These are phyloP conservation scores for Mionectes macconnelli DNA, from an alignment of 2,113 vertebrate genomes.

Conservation along the genomic window DNA sequence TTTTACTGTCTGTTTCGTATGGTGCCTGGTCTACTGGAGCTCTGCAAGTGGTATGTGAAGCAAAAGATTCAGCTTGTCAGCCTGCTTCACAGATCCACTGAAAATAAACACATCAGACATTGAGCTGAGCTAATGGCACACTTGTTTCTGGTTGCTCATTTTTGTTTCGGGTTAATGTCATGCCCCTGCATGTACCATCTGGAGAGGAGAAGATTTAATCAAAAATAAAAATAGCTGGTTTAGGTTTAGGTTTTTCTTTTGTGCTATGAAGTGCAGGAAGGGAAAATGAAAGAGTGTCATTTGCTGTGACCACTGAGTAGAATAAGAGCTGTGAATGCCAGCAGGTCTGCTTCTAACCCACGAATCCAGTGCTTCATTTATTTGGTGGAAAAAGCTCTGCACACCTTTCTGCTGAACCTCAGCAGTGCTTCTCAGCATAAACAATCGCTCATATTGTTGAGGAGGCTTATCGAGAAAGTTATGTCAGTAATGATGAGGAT, in stretches of 20 bases:
- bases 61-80: constrained; percentile 48
- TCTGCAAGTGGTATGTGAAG: constrained; percentile 26
- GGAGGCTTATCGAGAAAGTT: constrained; percentile 49
- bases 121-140: constrained; percentile 44
- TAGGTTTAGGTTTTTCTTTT: constrained; percentile 61
- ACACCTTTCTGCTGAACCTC: constrained; percentile 1
- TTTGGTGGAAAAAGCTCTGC: not conserved
- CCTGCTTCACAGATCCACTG: constrained; percentile 49
- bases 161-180: constrained; percentile 41
- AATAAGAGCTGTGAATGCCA: constrained; percentile 32
- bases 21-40: constrained; percentile 5
- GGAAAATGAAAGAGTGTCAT: constrained; percentile 28
- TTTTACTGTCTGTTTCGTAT: constrained; percentile 15
- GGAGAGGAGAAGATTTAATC: constrained; percentile 54
- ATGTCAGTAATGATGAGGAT: constrained; percentile 42
- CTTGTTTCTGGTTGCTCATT: constrained; percentile 64
- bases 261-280: constrained; percentile 3
- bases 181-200: constrained; percentile 35
- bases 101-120: constrained; percentile 69
- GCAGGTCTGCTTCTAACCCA: constrained; percentile 12
- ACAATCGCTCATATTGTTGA: constrained; percentile 46
- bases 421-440: not conserved
- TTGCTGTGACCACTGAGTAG: not conserved
- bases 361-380: constrained; percentile 20
- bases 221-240: constrained; percentile 61